phyloP scores from a whole-genome alignment of 2,888 invertebrate species.

The Stenolophus ochropezus region DNA sequence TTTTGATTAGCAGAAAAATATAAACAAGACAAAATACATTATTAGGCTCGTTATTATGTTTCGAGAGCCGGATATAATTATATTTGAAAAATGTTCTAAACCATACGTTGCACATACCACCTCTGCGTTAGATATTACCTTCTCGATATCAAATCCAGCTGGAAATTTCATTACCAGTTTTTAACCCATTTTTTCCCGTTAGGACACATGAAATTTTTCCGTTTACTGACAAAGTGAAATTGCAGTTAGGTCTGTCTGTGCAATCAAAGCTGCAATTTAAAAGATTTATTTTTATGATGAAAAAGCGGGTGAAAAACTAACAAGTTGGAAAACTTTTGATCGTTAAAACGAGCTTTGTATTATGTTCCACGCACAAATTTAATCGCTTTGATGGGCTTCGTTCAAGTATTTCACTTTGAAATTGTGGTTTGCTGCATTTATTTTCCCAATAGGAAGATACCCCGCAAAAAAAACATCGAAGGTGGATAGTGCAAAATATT shows the following conservation, averaged over 20 bases:
- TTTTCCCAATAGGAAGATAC: too few relatives aligned
- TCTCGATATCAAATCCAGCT: not conserved
- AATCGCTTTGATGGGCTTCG: slow-evolving; percentile 20
- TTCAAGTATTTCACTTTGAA: slow-evolving; percentile 21
- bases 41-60: too few relatives aligned
- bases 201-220: slow-evolving; percentile 1
- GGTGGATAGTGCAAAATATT: too few relatives aligned
- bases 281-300: slow-evolving; percentile 43
- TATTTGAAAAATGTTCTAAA: too few relatives aligned
- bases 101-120: too few relatives aligned
- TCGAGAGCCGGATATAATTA: too few relatives aligned
- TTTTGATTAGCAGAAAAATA: too few relatives aligned
- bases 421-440: slow-evolving; percentile 13
- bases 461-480: too few relatives aligned
- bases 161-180: not conserved
- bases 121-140: too few relatives aligned
- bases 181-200: not conserved
- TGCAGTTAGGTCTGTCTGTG: slow-evolving; percentile 5
- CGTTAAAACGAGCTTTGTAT: slow-evolving; percentile 41
- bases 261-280: slow-evolving; percentile 22
- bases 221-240: slow-evolving; percentile 16
- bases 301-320: slow-evolving; percentile 16
- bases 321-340: slow-evolving; percentile 29
- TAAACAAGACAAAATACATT: too few relatives aligned
- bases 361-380: slow-evolving; percentile 32